Percentiles rank a stretch among this genome's conserved stretches.
phyloP scores from a whole-genome alignment of 2,888 invertebrate species.

The Marasmarcha lunaedactyla region DNA sequence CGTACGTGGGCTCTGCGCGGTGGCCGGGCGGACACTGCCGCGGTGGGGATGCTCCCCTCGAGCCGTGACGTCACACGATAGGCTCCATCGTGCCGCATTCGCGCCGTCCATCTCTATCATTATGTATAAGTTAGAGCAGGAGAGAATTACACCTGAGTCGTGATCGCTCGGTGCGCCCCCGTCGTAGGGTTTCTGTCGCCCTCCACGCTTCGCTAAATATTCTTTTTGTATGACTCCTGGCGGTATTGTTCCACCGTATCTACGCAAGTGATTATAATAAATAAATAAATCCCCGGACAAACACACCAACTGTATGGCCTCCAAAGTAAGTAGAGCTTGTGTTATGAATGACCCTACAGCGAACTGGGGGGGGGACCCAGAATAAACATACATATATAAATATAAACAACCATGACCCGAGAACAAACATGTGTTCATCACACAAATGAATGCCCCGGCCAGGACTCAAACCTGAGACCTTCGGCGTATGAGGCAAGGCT shows the following conservation, averaged over 20 bases:
- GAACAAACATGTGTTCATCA: too few relatives aligned
- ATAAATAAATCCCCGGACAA: too few relatives aligned
- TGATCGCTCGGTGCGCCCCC: conserved; percentile 3
- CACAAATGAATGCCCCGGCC: too few relatives aligned
- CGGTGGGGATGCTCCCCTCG: conserved; percentile 23
- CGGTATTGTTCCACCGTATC: not conserved
- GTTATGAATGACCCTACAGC: too few relatives aligned
- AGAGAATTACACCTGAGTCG: conserved; percentile 8
- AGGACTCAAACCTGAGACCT: too few relatives aligned
- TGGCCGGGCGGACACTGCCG: conserved; percentile 51
- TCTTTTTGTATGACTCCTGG: not conserved
- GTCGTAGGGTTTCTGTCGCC: conserved; percentile 5
- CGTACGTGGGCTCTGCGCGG: conserved; percentile 36
- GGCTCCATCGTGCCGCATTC: conserved; percentile 29
- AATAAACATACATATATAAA: too few relatives aligned
- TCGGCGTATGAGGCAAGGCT: too few relatives aligned
- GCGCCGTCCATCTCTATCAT: conserved; percentile 22
- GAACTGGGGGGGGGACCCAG: too few relatives aligned
- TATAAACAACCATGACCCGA: too few relatives aligned
- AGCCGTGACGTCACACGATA: conserved; percentile 52
- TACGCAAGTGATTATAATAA: too few relatives aligned
- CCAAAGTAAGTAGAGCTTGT: too few relatives aligned
- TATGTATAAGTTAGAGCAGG: conserved; percentile 16
- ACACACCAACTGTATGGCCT: too few relatives aligned
- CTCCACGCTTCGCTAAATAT: not conserved